phyloP scores from a whole-genome alignment of 2,888 invertebrate genomes.

The Erannis defoliaria region DNA sequence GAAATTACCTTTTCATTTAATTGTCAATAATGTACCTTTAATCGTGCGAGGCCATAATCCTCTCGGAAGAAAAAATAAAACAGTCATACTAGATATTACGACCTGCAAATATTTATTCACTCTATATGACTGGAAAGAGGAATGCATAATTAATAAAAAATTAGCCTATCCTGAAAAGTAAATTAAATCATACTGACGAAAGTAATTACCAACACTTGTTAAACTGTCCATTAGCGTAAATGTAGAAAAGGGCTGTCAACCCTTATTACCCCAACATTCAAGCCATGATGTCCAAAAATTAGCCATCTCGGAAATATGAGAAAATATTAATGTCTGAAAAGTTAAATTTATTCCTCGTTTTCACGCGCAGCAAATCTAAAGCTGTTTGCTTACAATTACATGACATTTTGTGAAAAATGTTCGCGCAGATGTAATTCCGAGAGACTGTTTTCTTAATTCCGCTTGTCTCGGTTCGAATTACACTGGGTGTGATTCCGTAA shows the following conservation, averaged over 20 bases:
- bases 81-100: not conserved
- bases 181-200: not conserved
- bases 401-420: slow-evolving; percentile 18
- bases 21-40: too few species aligned
- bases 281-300: slow-evolving; percentile 7
- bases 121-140: not conserved
- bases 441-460: slow-evolving; percentile 8
- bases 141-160: too few species aligned
- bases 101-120: too few species aligned
- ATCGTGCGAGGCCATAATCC: too few species aligned
- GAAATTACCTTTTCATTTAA: too few species aligned
- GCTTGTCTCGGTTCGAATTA: not conserved
- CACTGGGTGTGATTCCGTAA: not conserved
- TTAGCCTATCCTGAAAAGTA: not conserved
- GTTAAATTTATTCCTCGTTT: slow-evolving; percentile 17
- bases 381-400: slow-evolving; percentile 26
- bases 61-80: too few species aligned
- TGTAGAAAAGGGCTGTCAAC: slow-evolving; percentile 11
- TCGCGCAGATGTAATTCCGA: slow-evolving; percentile 5
- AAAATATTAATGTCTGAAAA: slow-evolving; percentile 11
- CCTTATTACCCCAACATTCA: slow-evolving; percentile 14
- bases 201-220: not conserved
- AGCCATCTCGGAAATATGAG: slow-evolving; percentile 16
- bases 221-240: not conserved
- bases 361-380: slow-evolving; percentile 11